These are phyloP conservation scores for Drosophila seguyi DNA, from an alignment of 1,140 invertebrate genomes.

Conservation along the genomic window DNA sequence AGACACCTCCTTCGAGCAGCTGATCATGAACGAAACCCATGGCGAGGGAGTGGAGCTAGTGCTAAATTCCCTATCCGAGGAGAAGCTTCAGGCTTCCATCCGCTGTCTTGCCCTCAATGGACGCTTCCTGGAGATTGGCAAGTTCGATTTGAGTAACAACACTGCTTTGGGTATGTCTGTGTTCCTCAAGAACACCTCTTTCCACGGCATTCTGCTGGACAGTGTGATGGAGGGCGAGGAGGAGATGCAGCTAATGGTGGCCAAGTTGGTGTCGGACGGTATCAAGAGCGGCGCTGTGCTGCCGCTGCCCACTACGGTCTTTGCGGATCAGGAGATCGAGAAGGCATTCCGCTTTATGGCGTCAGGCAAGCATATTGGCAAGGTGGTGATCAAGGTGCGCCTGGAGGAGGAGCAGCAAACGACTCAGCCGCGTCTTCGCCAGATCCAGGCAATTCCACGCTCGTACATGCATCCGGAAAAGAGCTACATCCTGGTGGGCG, in stretches of 20 bases:
- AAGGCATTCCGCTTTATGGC: slow-evolving; percentile 98
- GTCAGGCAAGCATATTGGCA: slow-evolving; percentile 98
- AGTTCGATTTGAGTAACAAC: slow-evolving; percentile 97
- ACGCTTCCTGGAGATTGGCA: slow-evolving; percentile 98
- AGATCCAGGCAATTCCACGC: slow-evolving; percentile 91
- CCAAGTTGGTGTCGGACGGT: slow-evolving; percentile 91
- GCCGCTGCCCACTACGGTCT: slow-evolving; percentile 93
- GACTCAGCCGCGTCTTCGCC: slow-evolving; percentile 86
- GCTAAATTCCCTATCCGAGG: slow-evolving; percentile 96
- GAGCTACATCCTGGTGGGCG: slow-evolving; percentile 94
- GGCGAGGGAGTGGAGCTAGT: slow-evolving; percentile 96
- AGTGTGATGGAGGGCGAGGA: slow-evolving; percentile 89
- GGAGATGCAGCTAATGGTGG: slow-evolving; percentile 90
- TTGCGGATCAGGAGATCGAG: slow-evolving; percentile 93
- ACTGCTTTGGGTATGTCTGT: slow-evolving; percentile 95
- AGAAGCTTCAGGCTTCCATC: slow-evolving; percentile 96
- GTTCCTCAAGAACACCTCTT: slow-evolving; percentile 97
- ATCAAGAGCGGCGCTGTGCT: slow-evolving; percentile 93
- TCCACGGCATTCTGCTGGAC: slow-evolving; percentile 98
- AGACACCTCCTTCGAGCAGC: slow-evolving; percentile 95
- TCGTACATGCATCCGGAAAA: slow-evolving; percentile 95
- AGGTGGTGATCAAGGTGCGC: slow-evolving; percentile 95
- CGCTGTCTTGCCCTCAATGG: slow-evolving; percentile 95
- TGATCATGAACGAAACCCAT: slow-evolving; percentile 91
- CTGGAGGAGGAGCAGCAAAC: slow-evolving; percentile 89